Conservation (phyloP, 2,888 invertebrate species). For the Scrobipalpa atriplicella region DNA sequence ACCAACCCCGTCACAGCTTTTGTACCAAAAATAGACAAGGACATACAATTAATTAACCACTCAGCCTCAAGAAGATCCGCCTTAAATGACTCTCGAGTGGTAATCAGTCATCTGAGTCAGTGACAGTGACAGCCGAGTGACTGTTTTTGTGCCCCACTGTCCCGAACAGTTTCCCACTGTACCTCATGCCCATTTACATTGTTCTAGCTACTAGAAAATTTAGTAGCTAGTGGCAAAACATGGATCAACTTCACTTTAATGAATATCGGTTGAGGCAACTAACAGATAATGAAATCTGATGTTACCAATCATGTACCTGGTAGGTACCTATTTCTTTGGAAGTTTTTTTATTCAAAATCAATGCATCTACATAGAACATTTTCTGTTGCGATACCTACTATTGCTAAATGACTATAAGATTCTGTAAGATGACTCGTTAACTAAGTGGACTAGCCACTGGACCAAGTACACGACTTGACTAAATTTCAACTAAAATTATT, state of each 20-base stretch:
- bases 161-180: conserved; percentile 6
- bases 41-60: conserved; percentile 14
- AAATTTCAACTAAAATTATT: no score
- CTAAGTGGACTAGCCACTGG: no score
- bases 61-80: background rate
- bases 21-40: background rate
- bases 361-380: no score
- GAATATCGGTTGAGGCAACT: no score
- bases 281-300: no score
- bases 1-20: background rate
- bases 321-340: no score
- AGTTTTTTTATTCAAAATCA: no score
- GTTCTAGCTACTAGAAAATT: background rate
- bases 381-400: no score
- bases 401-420: no score
- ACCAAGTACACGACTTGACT: no score
- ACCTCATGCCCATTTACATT: background rate
- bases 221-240: background rate
- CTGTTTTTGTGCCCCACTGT: conserved; percentile 19
- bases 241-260: background rate
- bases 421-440: no score
- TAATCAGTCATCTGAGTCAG: conserved; percentile 18
- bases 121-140: conserved; percentile 22
- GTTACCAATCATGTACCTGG: no score
- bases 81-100: conserved; percentile 9